Base-by-base conservation (phyloP, 2,113 vertebrate genomes). In the Corythoichthys intestinalis region DNA sequence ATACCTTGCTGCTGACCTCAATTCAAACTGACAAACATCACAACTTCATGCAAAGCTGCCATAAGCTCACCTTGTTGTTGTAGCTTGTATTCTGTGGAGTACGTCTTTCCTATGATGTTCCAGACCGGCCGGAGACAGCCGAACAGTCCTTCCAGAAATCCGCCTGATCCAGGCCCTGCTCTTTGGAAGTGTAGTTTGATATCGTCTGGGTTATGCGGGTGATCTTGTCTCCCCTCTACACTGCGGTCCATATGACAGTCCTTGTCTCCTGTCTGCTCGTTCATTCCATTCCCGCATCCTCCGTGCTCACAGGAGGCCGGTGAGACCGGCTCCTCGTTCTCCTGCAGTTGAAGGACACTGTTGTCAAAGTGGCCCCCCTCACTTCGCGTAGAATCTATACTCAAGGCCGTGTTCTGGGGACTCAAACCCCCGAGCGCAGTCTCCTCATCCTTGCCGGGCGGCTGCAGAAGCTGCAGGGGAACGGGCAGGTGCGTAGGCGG, bases 21-120 rank as follows among this genome's bases (percentile, higher is more conserved):
- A 82, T 81, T 79, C 65, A 80, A 78, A 66, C 67, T 57, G 81
- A 82, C 86, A 81, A 71, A 71, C 64, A 77, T 65, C 62, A 44
- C 38, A 76, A 67, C 59, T 63, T 66, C 67, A 50, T 53, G 49
- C 38, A 50, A 50, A 65, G 35, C 63, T 66, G 67, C 47, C 64
- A 64, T 60, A 59, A 60, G 48, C 94, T 86, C 67, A 98, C 97
- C 97, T 94, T 99, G 97, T 84, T 97, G 97, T 64, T 98, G 97
- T 38, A 98, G 90, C 65, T 99, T 99, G 90, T 99, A 99, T 79
- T 99, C 97, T 0, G 97, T 98, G 34, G 97, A 97, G 82, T 99
- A 99, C 0, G 96, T 97, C 83, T 99, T 99, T 71, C 97, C 97
- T 0, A 99, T 98, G 86, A 99, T 99, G 84, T 98, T 99, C 97